These are phyloP conservation scores for Bubalus kerabau DNA, from an alignment of 2,113 vertebrate species.

Conservation along the genomic window DNA sequence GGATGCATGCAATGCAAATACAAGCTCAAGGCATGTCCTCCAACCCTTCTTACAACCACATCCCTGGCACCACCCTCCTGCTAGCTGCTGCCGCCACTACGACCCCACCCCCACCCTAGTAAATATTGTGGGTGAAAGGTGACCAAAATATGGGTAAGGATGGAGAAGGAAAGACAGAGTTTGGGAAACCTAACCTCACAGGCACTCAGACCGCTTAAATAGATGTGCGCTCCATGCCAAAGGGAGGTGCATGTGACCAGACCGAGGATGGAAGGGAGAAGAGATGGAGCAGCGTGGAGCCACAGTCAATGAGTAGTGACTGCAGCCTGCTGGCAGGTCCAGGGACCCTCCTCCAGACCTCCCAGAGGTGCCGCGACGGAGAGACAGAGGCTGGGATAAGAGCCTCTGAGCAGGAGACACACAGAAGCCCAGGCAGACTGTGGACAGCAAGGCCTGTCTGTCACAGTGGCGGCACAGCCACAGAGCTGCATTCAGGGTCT, in stretches of 20 bases:
- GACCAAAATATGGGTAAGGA: neutral
- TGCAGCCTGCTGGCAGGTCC: neutral
- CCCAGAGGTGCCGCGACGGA: no score
- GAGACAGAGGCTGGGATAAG: neutral
- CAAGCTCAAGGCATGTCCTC: neutral
- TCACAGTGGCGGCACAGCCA: neutral
- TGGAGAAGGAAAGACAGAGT: neutral
- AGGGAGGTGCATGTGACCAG: neutral
- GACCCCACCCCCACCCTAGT: neutral
- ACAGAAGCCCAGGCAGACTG: neutral
- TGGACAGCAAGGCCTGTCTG: neutral
- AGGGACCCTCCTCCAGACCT: neutral
- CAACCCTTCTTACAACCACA: neutral
- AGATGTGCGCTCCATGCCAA: neutral
- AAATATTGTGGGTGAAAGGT: neutral
- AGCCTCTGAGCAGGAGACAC: neutral
- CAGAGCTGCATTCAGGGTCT: neutral
- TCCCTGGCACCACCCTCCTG: neutral
- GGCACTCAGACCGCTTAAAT: neutral
- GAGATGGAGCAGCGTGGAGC: neutral
- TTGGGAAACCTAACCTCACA: neutral
- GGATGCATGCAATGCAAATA: neutral
- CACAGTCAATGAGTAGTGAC: neutral
- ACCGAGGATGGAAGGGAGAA: neutral
- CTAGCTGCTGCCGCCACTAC: fast-evolving